A percentile compares a stretch with the other conserved stretches of the same genome.
Conservation (phyloP, 2,888 invertebrate species). For the Phengaris arion region DNA sequence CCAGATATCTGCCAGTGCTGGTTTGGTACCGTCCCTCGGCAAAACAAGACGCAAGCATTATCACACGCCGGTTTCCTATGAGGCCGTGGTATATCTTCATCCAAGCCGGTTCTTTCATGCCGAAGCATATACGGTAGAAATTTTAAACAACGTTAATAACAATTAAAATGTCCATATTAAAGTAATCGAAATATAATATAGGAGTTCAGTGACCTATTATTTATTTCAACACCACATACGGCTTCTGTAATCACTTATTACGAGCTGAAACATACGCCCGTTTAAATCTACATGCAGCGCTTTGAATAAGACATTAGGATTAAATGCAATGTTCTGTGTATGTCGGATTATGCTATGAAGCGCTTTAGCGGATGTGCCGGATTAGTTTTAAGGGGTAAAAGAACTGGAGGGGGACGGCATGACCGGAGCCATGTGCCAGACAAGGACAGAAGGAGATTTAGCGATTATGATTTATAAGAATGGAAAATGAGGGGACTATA, state of each 20-base stretch:
- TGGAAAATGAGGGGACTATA: constrained; percentile 67
- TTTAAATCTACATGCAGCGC: constrained; percentile 7
- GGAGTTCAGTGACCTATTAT: too few relatives aligned
- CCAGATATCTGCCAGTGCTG: too few relatives aligned
- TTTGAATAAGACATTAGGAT: constrained; percentile 22
- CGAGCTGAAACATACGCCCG: not conserved
- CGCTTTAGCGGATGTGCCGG: constrained; percentile 71
- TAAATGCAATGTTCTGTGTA: constrained; percentile 36
- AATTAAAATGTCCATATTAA: too few relatives aligned
- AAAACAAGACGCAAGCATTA: too few relatives aligned
- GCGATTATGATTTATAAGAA: constrained; percentile 79
- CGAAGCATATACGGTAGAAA: too few relatives aligned
- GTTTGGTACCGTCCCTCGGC: too few relatives aligned
- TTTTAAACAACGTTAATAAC: too few relatives aligned
- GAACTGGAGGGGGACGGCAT: constrained; percentile 62
- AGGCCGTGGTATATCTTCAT: too few relatives aligned
- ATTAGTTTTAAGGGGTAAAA: constrained; percentile 79
- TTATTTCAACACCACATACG: not conserved
- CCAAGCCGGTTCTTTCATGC: too few relatives aligned
- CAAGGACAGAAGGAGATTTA: constrained; percentile 70
- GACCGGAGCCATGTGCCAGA: constrained; percentile 50
- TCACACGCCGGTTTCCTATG: too few relatives aligned
- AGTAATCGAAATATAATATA: too few relatives aligned
- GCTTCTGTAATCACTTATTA: not conserved
- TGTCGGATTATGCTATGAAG: constrained; percentile 50